Percentiles rank a stretch among this genome's conserved stretches.
These are phyloP conservation scores for Micropoecilia bifurca DNA, from an alignment of 2,797 vertebrate species.

Conservation along the genomic window DNA sequence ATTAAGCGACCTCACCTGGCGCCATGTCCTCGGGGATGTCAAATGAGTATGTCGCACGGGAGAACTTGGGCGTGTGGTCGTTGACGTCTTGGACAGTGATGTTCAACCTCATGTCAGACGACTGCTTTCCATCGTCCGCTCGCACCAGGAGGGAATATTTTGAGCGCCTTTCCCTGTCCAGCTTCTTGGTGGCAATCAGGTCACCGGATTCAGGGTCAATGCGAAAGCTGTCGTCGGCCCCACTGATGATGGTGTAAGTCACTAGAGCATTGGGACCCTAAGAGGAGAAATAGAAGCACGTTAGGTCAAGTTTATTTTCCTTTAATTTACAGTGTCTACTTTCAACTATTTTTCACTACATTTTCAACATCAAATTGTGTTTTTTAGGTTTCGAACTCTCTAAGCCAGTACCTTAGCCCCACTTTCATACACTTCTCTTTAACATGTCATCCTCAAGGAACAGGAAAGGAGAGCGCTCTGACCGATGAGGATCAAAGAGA, in stretches of 20 bases:
- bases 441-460: conserved; percentile 12
- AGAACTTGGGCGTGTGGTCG: conserved; percentile 94
- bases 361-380: neutral
- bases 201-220: conserved; percentile 96
- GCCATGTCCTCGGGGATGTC: conserved; percentile 91
- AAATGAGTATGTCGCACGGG: conserved; percentile 90
- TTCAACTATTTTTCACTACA: neutral
- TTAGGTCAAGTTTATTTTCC: neutral
- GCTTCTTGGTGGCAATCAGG: conserved; percentile 89
- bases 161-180: conserved; percentile 93
- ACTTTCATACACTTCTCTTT: neutral
- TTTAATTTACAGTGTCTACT: neutral
- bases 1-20: conserved; percentile 58
- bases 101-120: conserved; percentile 93
- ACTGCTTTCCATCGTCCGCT: conserved; percentile 94
- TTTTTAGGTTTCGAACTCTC: neutral
- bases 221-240: conserved; percentile 95
- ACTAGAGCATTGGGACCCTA: conserved; percentile 97
- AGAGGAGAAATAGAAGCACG: neutral
- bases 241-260: conserved; percentile 96
- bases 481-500: conserved; percentile 54
- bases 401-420: neutral
- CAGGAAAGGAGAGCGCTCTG: conserved; percentile 12
- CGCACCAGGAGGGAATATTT: conserved; percentile 95
- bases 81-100: conserved; percentile 96